A percentile compares a stretch with the other conserved stretches of the same genome.
phyloP scores from a whole-genome alignment of 2,113 vertebrate species.

The Picathartes gymnocephalus region DNA sequence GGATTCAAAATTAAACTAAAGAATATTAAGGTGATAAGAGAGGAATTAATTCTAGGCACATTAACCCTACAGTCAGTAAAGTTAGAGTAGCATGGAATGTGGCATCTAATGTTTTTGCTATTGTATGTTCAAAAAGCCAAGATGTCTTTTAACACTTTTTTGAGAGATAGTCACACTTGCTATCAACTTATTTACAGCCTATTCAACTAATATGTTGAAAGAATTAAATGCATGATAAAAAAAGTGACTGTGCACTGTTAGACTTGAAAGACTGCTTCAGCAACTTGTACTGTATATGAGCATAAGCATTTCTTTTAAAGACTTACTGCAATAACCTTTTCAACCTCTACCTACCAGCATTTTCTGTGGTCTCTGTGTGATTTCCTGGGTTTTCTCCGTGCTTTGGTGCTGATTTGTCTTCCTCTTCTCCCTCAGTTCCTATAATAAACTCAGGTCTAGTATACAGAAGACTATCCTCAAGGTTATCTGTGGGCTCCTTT shows the following conservation, averaged over 20 bases:
- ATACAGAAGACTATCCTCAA: conserved; percentile 91
- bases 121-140: not conserved
- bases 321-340: not conserved
- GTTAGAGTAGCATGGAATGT: not conserved
- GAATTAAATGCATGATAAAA: not conserved
- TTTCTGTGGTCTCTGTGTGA: conserved; percentile 69
- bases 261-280: not conserved
- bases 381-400: conserved; percentile 83
- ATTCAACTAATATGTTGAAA: not conserved
- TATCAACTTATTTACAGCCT: not conserved
- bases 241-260: not conserved
- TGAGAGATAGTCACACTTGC: not conserved
- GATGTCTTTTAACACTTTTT: not conserved
- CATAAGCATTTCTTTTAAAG: not conserved
- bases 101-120: not conserved
- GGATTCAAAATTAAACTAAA: not conserved
- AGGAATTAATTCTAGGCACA: not conserved
- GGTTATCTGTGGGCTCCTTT: conserved; percentile 92
- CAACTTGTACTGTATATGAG: not conserved
- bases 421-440: conserved; percentile 81
- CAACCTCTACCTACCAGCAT: conserved; percentile 73
- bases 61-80: not conserved
- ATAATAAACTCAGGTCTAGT: conserved; percentile 83
- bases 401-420: conserved; percentile 72
- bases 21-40: not conserved